Evolutionary conservation across 2,797 vertebrate species (phyloP).

Genomic region (Podarcis siculus): DNA sequence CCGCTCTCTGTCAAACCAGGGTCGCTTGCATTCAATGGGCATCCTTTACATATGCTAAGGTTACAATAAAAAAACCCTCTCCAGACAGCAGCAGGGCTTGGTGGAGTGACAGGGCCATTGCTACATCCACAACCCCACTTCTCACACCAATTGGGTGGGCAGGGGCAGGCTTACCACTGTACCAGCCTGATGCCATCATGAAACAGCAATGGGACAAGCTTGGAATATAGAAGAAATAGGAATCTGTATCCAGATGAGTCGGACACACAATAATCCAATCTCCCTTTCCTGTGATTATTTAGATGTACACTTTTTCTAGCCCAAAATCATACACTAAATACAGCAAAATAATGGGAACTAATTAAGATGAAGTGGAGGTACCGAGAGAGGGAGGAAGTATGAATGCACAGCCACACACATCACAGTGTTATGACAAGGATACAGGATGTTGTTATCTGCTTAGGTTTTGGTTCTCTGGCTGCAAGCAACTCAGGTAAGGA

Average conservation of each 20-base stretch:
- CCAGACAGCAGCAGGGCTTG: too few relatives aligned
- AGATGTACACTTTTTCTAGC: background rate
- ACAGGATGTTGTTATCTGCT: background rate
- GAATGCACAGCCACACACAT: background rate
- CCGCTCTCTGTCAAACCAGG: too few relatives aligned
- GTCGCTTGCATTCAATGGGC: too few relatives aligned
- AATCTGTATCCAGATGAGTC: background rate
- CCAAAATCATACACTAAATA: background rate
- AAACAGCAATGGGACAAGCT: too few relatives aligned
- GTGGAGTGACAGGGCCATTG: too few relatives aligned
- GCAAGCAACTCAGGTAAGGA: conserved; percentile 10
- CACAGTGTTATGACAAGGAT: background rate
- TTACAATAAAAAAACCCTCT: too few relatives aligned
- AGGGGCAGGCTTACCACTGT: too few relatives aligned
- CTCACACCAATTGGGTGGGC: too few relatives aligned
- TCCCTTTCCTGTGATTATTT: background rate
- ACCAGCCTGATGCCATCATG: too few relatives aligned
- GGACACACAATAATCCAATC: background rate
- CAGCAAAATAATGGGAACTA: background rate
- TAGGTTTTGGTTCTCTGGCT: background rate
- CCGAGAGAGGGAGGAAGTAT: background rate
- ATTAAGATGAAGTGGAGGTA: background rate
- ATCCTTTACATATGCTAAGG: too few relatives aligned
- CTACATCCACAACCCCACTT: too few relatives aligned
- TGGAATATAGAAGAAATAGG: background rate